Conservation (phyloP, 2,113 vertebrate species). For the Uropsilus gracilis region DNA sequence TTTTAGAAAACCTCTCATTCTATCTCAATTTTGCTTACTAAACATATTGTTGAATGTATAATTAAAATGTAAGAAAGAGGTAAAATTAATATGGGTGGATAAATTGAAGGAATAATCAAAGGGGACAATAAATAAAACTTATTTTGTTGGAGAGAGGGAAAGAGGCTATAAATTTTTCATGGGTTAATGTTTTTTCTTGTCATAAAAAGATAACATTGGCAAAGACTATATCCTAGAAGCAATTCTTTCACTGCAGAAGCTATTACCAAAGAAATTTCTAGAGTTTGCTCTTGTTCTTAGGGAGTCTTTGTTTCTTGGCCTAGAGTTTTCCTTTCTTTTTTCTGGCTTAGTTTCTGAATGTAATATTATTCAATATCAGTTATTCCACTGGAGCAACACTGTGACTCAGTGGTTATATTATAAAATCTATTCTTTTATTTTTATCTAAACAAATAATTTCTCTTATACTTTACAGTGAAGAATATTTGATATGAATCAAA, state of each 20-base stretch:
- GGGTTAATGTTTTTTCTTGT: slow-evolving; percentile 49
- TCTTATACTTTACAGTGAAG: background rate
- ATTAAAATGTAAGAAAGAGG: background rate
- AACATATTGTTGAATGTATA: no score
- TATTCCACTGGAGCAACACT: slow-evolving; percentile 14
- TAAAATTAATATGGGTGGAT: background rate
- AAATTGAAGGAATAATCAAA: background rate
- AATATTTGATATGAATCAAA: background rate
- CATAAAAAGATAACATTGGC: background rate
- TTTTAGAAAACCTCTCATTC: no score
- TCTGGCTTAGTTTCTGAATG: slow-evolving; percentile 19
- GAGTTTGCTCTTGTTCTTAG: slow-evolving; percentile 20
- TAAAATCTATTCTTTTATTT: background rate
- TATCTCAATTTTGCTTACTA: no score
- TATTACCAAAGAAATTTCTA: background rate
- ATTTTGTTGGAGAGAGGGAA: background rate
- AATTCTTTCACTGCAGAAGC: slow-evolving; percentile 24
- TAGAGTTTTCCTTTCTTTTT: no score
- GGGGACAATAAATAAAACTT: background rate
- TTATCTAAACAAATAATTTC: slow-evolving; percentile 9
- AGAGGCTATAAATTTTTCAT: background rate
- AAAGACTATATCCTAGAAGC: background rate
- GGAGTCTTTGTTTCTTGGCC: background rate
- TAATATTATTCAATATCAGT: slow-evolving; percentile 45
- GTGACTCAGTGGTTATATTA: slow-evolving; percentile 37